A percentile compares a stretch with the other conserved stretches of the same genome.
Evolutionary conservation across 2,888 invertebrate genomes (phyloP).

Genomic region (Epinotia demarniana): DNA sequence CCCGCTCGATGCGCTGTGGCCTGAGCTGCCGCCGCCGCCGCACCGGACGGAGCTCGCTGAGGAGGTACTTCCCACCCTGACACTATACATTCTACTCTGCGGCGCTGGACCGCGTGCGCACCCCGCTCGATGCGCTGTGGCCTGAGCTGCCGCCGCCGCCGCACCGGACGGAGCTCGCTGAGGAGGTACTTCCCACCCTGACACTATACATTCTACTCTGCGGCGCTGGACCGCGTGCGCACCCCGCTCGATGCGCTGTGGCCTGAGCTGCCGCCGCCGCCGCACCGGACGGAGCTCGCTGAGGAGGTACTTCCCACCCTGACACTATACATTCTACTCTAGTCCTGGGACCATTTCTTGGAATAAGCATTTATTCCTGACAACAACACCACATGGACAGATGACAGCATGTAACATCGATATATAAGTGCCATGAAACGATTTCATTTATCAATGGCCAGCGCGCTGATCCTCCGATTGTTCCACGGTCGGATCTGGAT

Average conservation of each 20-base stretch:
- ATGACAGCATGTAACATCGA: no score
- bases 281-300: constrained; percentile 45
- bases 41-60: constrained; percentile 51
- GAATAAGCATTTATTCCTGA: no score
- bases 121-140: constrained; percentile 91
- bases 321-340: no score
- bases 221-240: constrained; percentile 91
- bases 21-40: constrained; percentile 82
- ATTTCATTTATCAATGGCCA: no score
- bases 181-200: constrained; percentile 58
- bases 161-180: constrained; percentile 48
- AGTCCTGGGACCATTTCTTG: no score
- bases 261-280: constrained; percentile 85
- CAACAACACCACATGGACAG: no score
- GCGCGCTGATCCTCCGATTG: no score
- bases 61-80: constrained; percentile 55
- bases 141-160: constrained; percentile 83
- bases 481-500: no score
- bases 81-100: no score
- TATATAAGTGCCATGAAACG: no score
- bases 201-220: no score
- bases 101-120: constrained; percentile 91
- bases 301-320: constrained; percentile 60
- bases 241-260: constrained; percentile 91
- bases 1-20: constrained; percentile 91